phyloP scores from a whole-genome alignment of 1,140 invertebrate species.

The Eurosta solidaginis region DNA sequence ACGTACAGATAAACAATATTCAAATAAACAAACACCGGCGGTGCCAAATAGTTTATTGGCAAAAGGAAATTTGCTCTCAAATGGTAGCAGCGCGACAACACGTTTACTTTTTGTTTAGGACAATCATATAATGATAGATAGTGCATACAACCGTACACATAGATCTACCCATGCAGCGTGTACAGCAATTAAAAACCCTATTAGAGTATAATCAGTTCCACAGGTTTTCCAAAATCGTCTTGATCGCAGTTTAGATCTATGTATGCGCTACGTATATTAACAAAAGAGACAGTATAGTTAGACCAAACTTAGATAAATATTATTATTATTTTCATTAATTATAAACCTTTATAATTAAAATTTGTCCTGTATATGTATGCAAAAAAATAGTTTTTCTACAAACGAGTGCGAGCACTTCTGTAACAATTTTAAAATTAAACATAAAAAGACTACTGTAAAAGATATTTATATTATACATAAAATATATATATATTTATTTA shows the following conservation, averaged over 20 bases:
- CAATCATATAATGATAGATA: conserved; percentile 9
- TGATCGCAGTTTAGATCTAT: background rate
- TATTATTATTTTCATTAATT: conserved; percentile 1
- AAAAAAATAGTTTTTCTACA: no score
- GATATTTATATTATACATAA: no score
- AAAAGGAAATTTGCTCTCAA: conserved; percentile 51
- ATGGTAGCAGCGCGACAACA: conserved; percentile 46
- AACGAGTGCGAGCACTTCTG: no score
- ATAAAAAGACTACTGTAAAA: no score
- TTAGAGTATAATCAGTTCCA: background rate
- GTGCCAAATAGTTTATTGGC: conserved; percentile 49
- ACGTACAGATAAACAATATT: background rate
- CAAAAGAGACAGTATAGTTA: background rate
- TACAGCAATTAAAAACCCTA: no score
- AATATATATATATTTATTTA: no score
- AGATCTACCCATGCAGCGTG: no score
- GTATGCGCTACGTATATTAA: background rate
- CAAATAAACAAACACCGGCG: background rate
- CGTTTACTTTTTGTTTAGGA: conserved; percentile 54
- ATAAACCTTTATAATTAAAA: no score
- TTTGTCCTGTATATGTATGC: no score
- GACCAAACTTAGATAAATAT: background rate
- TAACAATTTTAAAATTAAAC: no score
- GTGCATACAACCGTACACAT: no score
- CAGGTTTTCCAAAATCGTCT: no score